Evolutionary conservation across 2,797 vertebrate species (phyloP), one percentile per base, ranked within the genome.

Genomic region (Neomorphus geoffroyi): DNA sequence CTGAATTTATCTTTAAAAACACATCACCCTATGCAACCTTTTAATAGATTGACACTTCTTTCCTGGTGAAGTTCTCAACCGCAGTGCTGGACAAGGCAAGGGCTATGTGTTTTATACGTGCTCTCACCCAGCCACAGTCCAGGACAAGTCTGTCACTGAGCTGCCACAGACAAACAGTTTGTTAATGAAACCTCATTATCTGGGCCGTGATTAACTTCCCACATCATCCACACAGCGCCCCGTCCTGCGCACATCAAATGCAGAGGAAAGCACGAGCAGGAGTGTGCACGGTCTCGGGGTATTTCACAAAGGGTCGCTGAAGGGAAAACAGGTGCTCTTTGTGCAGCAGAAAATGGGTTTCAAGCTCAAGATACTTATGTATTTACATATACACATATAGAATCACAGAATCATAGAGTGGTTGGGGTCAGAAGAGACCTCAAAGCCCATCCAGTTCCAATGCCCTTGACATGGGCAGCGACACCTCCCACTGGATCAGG

Each of bases 21-120:
- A 53, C 48, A 23, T 6, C n/a, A n/a, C n/a, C n/a, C n/a, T n/a
- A n/a, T n/a, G n/a, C n/a, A n/a, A n/a, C n/a, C n/a, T n/a, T 72
- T 43, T 46, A 64, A 33, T 14, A 45, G 32, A 50, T 41, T 13
- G 32, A 41, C 58, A 43, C 33, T 79, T 39, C 35, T 23, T 57
- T 45, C 72, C 54, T 64, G 3, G 1, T 23, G 24, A 54, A 37
- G 51, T 16, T 50, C 71, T 41, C 7, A 17, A 5, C 9, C 12
- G 11, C 32, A 4, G 51, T 0, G 0, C 28, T 53, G 50, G 30
- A 39, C 3, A 4, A 24, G 41, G 27, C 61, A 9, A 27, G 77
- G 7, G 10, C 13, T 41, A 21, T 28, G 28, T 35, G 28, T 27
- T 77, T 77, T 26, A 48, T 2, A 43, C 19, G 37, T 39, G 51